Evolutionary conservation across 2,797 vertebrate species (phyloP), one percentile per base, ranked within the genome.

Genomic region (Otus scops): DNA sequence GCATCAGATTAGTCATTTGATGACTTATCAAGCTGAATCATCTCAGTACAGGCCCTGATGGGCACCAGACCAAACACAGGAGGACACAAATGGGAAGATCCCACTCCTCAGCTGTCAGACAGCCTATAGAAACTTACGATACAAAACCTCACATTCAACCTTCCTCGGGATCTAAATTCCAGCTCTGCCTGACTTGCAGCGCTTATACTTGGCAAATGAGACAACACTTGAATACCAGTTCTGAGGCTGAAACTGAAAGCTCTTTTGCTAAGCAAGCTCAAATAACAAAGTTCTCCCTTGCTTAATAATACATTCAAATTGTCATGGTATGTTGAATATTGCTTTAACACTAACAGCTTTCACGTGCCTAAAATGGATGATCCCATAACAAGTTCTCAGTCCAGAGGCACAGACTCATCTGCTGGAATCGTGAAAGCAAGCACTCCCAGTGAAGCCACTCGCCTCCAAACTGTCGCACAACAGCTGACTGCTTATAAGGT

Each of bases 1-100:
- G 61, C 61, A 50, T 10, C 47, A 64, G 24, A 86, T 95, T 18
- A 96, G 45, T 94, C 80, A 94, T 38, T 0, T 59, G 65, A 61
- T 81, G 76, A 84, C 0, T 95, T 70, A 90, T 34, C 83, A 69
- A 23, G 5, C 23, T 93, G 93, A 95, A 65, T 92, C 80, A 95
- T 75, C 73, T 51, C 83, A n/a, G n/a, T 3, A 48, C 9, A 34
- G n/a, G 50, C 67, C 74, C 26, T 0, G 0, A 12, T 45, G 67
- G 63, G 59, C 80, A 81, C 30, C 6, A 36, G 18, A 54, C 7
- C 38, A 91, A 85, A 76, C 16, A 51, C n/a, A 34, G 5, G 28
- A 45, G 6, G 48, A 82, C 15, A 79, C 36, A 75, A 86, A 73
- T 4, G 10, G 59, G 39, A 51, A 68, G 41, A 91, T 50, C 9